Conservation (phyloP, 2,888 invertebrate genomes). For the Agrilus biguttatus region DNA sequence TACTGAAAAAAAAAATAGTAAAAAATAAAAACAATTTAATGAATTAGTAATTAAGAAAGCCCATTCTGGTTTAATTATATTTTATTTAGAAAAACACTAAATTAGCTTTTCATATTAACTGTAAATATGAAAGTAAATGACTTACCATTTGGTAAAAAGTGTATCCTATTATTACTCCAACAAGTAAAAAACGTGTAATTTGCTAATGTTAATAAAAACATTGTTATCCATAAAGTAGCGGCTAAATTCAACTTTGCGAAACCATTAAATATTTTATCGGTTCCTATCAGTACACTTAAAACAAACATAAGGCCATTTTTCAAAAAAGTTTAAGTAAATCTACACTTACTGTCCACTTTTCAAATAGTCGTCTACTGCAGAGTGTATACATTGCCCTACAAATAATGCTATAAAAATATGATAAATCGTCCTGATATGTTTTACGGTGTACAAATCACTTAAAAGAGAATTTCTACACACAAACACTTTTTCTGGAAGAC, state of each 20-base stretch:
- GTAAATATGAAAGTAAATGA: neutral
- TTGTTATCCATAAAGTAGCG: constrained; percentile 38
- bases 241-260: constrained; percentile 46
- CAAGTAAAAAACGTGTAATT: no score
- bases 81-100: no score
- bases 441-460: constrained; percentile 60
- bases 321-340: constrained; percentile 6
- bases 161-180: neutral
- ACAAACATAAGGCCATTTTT: constrained; percentile 2
- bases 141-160: constrained; percentile 2
- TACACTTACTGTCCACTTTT: constrained; percentile 58
- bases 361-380: constrained; percentile 56
- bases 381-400: constrained; percentile 56
- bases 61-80: no score
- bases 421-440: constrained; percentile 71
- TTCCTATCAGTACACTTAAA: constrained; percentile 39
- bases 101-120: no score
- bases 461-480: constrained; percentile 61
- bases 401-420: constrained; percentile 72
- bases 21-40: no score
- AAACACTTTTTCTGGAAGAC: constrained; percentile 49
- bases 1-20: no score
- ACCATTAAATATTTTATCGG: constrained; percentile 41
- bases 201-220: constrained; percentile 31
- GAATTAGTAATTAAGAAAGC: no score